Evolutionary conservation across 1,140 invertebrate genomes (phyloP), one percentile per base, ranked within the genome.

Genomic region (Planococcus citri): DNA sequence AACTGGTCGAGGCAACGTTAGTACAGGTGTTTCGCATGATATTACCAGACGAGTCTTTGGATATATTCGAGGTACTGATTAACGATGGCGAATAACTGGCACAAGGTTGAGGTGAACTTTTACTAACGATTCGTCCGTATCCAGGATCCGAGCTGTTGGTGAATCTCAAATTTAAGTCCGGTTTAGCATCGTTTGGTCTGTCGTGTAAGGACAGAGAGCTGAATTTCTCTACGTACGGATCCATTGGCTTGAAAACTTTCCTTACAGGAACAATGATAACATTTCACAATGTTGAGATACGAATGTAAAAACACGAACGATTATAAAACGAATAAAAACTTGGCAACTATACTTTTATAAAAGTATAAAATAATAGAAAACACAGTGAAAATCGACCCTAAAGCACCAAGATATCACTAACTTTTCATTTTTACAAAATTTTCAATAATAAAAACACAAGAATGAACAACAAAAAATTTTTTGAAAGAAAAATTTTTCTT

Each of bases 181-280:
- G 6, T 17, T 64, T 24, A 24, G 60, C 8, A 3, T 64, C 25
- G 10, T 12, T 20, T 9, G 25, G 9, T 64, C 60, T 64, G 17
- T 27, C 60, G 25, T 64, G 60, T 6, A 64, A 25, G 3, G 21
- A 25, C 25, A 64, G 17, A 3, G 60, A 24, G 22, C 60, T 64
- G 60, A 64, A 64, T 25, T 64, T 64, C 22, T 64, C 60, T 9
- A 64, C 20, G 17, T 64, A 64, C 60, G 60, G 60, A 64, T 64
- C 60, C 60, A 64, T 64, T 22, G 17, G 51, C 17, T 17, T n/a
- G 51, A 58, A 58, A 58, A 8, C 17, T 12, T 33, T 33, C 29
- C 29, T 33, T 6, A 12, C 12, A 6, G 3, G 29, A 33, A 33
- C 29, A 6, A 33, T 12, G 29, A 33, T 33, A 33, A 33, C 29